Evolutionary conservation across 1,140 invertebrate species (phyloP).

Genomic region (Ooceraea biroi): DNA sequence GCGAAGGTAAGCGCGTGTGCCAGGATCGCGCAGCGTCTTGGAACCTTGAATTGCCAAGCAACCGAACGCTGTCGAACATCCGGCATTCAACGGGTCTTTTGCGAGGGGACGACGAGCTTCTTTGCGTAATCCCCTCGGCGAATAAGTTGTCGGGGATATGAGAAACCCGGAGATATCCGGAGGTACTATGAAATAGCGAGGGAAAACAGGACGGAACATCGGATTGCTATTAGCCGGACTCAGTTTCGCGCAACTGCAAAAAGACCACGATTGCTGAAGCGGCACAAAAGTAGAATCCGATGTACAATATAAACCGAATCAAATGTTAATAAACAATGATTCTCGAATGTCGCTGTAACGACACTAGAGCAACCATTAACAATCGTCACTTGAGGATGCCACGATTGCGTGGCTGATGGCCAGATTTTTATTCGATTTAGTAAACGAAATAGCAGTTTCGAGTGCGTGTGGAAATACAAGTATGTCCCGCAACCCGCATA

Average conservation of each 20-base stretch:
- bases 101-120: background rate
- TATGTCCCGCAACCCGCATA: too few species aligned
- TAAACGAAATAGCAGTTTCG: constrained; percentile 21
- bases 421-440: background rate
- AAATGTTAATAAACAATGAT: constrained; percentile 37
- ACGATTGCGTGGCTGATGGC: background rate
- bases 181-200: background rate
- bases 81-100: constrained; percentile 17
- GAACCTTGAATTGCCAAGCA: constrained; percentile 68
- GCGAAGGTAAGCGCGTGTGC: too few species aligned
- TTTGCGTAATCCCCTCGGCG: constrained; percentile 9
- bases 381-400: background rate
- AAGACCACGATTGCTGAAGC: too few species aligned
- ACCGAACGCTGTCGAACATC: constrained; percentile 61
- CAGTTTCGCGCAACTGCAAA: background rate
- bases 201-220: constrained; percentile 39
- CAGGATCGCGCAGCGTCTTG: too few species aligned
- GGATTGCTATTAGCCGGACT: constrained; percentile 31
- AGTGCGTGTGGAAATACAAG: background rate
- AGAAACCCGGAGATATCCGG: constrained; percentile 10
- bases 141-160: constrained; percentile 22
- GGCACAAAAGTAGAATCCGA: constrained; percentile 7
- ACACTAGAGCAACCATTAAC: background rate
- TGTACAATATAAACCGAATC: constrained; percentile 1
- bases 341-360: background rate